These are phyloP conservation scores for Rhinatrema bivittatum DNA, from an alignment of 2,797 vertebrate genomes.

Conservation along the genomic window DNA sequence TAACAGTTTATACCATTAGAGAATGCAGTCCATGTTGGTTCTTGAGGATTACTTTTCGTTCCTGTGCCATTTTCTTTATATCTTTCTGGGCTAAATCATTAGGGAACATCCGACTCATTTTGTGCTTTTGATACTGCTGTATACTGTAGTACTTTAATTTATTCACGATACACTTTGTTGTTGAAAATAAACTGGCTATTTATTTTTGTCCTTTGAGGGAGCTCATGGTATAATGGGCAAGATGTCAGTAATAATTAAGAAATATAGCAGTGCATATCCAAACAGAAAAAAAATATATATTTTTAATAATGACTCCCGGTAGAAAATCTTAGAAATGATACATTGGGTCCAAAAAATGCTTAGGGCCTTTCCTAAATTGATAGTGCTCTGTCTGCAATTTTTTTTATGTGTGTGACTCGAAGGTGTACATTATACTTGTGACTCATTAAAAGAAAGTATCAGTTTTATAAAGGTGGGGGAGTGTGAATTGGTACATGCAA, in stretches of 20 bases:
- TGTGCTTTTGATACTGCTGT: slow-evolving; percentile 26
- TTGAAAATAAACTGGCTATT: slow-evolving; percentile 34
- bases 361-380: slow-evolving; percentile 39
- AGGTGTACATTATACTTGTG: slow-evolving; percentile 31
- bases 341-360: slow-evolving; percentile 37
- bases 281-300: slow-evolving; percentile 24
- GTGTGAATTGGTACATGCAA: slow-evolving; percentile 6
- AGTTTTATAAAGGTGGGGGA: background rate
- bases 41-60: too few species aligned
- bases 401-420: slow-evolving; percentile 34
- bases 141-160: slow-evolving; percentile 31
- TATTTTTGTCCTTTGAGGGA: slow-evolving; percentile 44
- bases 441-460: slow-evolving; percentile 16
- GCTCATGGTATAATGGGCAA: slow-evolving; percentile 32
- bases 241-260: slow-evolving; percentile 51
- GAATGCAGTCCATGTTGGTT: too few species aligned
- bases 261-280: slow-evolving; percentile 34
- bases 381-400: slow-evolving; percentile 19
- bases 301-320: slow-evolving; percentile 39
- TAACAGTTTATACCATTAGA: too few species aligned
- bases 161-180: slow-evolving; percentile 36
- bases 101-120: slow-evolving; percentile 27
- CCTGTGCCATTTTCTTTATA: too few species aligned
- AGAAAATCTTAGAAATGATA: slow-evolving; percentile 32
- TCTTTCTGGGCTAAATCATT: too few species aligned